phyloP scores from a whole-genome alignment of 2,113 vertebrate species.

The Sphyrna mokarran region DNA sequence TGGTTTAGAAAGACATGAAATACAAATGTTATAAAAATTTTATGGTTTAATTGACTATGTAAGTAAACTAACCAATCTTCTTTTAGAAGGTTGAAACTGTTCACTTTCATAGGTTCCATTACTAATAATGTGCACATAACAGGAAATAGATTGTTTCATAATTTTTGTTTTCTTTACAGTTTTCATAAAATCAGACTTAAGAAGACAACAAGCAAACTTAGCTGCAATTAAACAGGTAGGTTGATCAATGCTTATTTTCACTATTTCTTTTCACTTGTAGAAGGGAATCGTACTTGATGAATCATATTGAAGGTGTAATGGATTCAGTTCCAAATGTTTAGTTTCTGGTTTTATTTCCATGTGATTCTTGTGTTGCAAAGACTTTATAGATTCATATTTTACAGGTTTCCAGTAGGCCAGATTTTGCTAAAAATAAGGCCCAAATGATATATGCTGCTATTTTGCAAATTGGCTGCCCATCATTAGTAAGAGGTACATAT shows the following conservation, averaged over 20 bases:
- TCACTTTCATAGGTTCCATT: conserved; percentile 20
- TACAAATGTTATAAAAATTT: background rate
- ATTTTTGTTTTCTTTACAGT: conserved; percentile 54
- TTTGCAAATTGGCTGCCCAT: too few relatives aligned
- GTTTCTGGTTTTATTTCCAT: background rate
- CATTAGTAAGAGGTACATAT: too few relatives aligned
- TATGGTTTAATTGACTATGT: background rate
- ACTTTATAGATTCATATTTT: background rate
- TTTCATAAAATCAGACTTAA: conserved; percentile 87
- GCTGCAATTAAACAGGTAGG: conserved; percentile 62
- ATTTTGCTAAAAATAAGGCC: too few relatives aligned
- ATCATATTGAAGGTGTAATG: background rate
- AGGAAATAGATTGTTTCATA: conserved; percentile 15
- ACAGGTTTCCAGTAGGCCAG: background rate
- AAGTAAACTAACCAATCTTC: conserved; percentile 8
- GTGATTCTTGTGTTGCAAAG: background rate
- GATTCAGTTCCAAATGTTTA: background rate
- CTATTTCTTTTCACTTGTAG: background rate
- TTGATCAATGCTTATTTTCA: conserved; percentile 38
- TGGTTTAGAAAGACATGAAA: background rate
- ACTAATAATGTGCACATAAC: background rate
- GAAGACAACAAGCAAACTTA: conserved; percentile 65
- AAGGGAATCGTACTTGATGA: background rate
- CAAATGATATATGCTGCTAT: too few relatives aligned
- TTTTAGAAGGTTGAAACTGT: background rate